Base-by-base conservation (phyloP, 1,140 invertebrate species). In the Drosophila sucinea region DNA sequence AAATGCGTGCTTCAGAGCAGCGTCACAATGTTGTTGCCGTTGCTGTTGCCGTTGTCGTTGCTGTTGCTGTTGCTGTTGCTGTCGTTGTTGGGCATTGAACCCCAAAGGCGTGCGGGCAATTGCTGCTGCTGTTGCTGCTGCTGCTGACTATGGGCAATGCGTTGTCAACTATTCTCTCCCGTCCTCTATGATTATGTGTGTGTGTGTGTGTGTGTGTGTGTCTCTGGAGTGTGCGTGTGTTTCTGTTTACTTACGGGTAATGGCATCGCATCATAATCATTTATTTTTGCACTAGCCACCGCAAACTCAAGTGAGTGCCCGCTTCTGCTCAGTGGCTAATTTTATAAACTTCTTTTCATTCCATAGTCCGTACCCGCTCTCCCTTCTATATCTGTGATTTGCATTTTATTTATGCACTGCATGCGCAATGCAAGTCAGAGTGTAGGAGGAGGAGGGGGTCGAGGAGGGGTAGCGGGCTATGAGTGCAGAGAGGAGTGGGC, bases 211-310 rank as follows among this genome's bases (percentile, higher is more conserved):
- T 60, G 32, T 56, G 72, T 70, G 7, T 30, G 27, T 51, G 17
- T 51, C 44, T 33, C 32, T 33, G 32, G 32, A 33, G 40, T 44
- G 30, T 58, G 51, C 65, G 38, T 58, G 25, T 55, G 67, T 70
- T 29, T 56, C 27, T 58, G 30, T 58, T 35, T 51, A 51, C 44
- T 64, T 67, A 67, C 33, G 64, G 73, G 58, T 68, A 58, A 71
- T 67, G 69, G 71, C 71, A 77, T 60, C 76, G 76, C 72, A 78
- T 78, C 76, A 78, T 78, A 78, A 78, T 78, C 72, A 75, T 75
- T 75, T 75, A 75, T 71, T 75, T 78, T 71, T 78, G 66, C 77
- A 72, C 73, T 73, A 79, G 73, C 56, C 29, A 35, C 60, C 5
- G 44, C 60, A 30, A 11, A 54, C 35, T 32, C 62, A 41, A 69